Percentiles rank a stretch among this genome's conserved stretches.
Evolutionary conservation across 2,113 vertebrate genomes (phyloP).

Genomic region (Sylvilagus bachmani): DNA sequence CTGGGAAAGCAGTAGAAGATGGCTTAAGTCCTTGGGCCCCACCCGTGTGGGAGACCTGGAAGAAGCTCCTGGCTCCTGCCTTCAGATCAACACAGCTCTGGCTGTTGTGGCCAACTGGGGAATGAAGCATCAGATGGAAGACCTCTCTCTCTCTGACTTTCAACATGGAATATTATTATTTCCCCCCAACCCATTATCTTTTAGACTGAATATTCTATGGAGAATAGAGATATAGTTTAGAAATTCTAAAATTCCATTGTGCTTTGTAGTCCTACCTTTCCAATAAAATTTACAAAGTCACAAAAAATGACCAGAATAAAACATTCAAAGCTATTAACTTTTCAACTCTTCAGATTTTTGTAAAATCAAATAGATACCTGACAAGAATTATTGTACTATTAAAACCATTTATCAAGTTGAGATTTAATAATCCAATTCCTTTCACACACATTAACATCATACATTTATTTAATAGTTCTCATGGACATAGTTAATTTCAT

Average conservation of each 20-base stretch:
- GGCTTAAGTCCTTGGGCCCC: too few relatives aligned
- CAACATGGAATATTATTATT: not conserved
- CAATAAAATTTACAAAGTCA: conserved; percentile 18
- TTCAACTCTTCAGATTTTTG: conserved; percentile 26
- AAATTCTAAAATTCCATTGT: not conserved
- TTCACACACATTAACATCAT: not conserved
- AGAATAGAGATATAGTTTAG: not conserved
- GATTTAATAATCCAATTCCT: not conserved
- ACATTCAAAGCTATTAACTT: not conserved
- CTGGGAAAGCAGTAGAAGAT: too few relatives aligned
- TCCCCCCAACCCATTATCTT: not conserved
- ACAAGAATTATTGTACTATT: not conserved
- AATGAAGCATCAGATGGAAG: too few relatives aligned
- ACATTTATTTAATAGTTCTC: not conserved
- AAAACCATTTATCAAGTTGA: conserved; percentile 21
- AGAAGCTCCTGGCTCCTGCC: too few relatives aligned
- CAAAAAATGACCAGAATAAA: conserved; percentile 51
- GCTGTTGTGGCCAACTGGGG: too few relatives aligned
- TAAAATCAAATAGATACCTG: not conserved
- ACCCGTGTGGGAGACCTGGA: too few relatives aligned
- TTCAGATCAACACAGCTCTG: too few relatives aligned
- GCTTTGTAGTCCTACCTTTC: not conserved
- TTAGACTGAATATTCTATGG: not conserved
- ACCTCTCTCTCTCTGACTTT: not conserved
- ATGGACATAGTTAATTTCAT: not conserved